Conservation (phyloP, 2,888 invertebrate species). For the Dendrolimus pini region DNA sequence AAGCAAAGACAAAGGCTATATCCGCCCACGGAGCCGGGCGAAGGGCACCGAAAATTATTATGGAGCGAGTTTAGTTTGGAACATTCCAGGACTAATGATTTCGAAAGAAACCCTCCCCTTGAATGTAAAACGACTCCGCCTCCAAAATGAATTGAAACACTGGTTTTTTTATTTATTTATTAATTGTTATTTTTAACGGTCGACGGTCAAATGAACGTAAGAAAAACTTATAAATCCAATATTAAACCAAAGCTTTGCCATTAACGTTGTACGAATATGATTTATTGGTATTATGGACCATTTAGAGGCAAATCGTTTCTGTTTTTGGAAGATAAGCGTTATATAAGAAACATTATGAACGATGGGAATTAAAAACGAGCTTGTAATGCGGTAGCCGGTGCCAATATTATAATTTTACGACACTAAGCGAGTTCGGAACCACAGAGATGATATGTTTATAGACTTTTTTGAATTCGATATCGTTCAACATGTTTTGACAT, state of each 20-base stretch:
- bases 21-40: constrained; percentile 61
- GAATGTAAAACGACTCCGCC: constrained; percentile 74
- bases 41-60: constrained; percentile 70
- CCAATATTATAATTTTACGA: neutral
- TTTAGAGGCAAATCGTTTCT: neutral
- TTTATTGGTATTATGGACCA: constrained; percentile 4
- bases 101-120: constrained; percentile 71
- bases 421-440: neutral
- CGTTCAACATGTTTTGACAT: constrained; percentile 39
- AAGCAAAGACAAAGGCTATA: constrained; percentile 66
- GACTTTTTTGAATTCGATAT: constrained; percentile 23
- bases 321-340: neutral
- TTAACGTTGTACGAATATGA: constrained; percentile 3
- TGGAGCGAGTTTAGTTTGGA: constrained; percentile 54
- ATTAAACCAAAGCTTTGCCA: constrained; percentile 15
- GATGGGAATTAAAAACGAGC: neutral
- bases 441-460: constrained; percentile 18
- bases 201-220: constrained; percentile 47
- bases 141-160: constrained; percentile 73
- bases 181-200: constrained; percentile 68
- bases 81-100: constrained; percentile 74
- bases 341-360: neutral
- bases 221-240: constrained; percentile 17
- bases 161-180: constrained; percentile 62
- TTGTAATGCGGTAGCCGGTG: neutral